These are phyloP conservation scores for Chloropsis hardwickii DNA, from an alignment of 2,113 vertebrate species.

Conservation along the genomic window DNA sequence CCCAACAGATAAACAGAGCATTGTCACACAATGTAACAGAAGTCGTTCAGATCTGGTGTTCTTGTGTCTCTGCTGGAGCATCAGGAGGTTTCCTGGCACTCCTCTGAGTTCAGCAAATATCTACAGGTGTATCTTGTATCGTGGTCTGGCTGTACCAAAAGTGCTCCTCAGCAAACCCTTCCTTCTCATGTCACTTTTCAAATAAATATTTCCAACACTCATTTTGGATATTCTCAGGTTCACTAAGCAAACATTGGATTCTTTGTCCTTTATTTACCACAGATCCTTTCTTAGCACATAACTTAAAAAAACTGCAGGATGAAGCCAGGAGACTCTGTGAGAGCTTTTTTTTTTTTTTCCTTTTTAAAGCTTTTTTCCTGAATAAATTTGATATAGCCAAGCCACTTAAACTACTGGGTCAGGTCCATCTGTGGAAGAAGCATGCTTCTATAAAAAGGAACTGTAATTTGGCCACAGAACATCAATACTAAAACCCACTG, in stretches of 20 bases:
- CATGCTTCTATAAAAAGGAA: constrained; percentile 2
- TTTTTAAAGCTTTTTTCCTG: not conserved
- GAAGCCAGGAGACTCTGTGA: not conserved
- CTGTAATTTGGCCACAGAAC: not conserved
- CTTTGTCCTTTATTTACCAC: constrained; percentile 43
- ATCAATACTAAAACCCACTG: constrained; percentile 7
- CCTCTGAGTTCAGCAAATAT: constrained; percentile 50
- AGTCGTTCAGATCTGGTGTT: constrained; percentile 17
- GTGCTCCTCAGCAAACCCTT: not conserved
- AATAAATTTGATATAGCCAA: constrained; percentile 20
- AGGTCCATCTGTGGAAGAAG: not conserved
- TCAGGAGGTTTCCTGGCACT: constrained; percentile 53
- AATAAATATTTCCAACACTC: constrained; percentile 65
- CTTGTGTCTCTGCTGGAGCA: constrained; percentile 20
- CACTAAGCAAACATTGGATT: not conserved
- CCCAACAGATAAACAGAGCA: not conserved
- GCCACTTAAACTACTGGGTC: constrained; percentile 7
- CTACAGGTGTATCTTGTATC: not conserved
- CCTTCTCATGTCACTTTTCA: constrained; percentile 55
- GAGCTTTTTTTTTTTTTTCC: not conserved
- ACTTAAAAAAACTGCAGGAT: not conserved
- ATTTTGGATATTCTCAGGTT: constrained; percentile 56
- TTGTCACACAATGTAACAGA: not conserved
- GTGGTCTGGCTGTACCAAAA: not conserved
- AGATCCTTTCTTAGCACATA: constrained; percentile 25